A percentile compares a stretch with the other conserved stretches of the same genome.
Evolutionary conservation across 2,797 vertebrate species (phyloP).

Genomic region (Catostomus latipinnis): DNA sequence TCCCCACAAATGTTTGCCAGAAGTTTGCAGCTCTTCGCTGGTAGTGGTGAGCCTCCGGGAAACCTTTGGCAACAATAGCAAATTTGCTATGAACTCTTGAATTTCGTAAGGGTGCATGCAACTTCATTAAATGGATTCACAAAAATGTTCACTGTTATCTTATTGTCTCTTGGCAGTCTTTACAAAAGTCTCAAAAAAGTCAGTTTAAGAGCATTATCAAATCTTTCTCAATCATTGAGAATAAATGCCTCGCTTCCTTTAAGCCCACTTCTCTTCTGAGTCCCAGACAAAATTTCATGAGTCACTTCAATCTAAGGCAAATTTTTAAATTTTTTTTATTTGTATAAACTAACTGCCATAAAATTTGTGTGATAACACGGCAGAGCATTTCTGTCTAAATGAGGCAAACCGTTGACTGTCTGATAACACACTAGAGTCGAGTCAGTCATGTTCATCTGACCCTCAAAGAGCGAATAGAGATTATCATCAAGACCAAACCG

Average conservation of each 20-base stretch:
- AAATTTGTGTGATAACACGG: constrained; percentile 48
- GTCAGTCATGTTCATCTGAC: constrained; percentile 9
- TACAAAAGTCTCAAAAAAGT: constrained; percentile 26
- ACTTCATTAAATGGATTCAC: constrained; percentile 28
- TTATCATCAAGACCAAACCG: neutral
- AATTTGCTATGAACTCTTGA: no score
- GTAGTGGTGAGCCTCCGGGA: no score
- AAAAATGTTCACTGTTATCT: constrained; percentile 4
- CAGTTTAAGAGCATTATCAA: constrained; percentile 34
- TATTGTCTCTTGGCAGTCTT: constrained; percentile 5
- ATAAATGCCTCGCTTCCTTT: constrained; percentile 17
- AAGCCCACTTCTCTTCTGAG: constrained; percentile 47
- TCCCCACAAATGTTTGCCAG: no score
- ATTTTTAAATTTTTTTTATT: constrained; percentile 11
- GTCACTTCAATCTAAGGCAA: constrained; percentile 31
- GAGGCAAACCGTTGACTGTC: constrained; percentile 41
- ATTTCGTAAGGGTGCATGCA: neutral
- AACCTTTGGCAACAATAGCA: no score
- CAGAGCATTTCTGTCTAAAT: constrained; percentile 52
- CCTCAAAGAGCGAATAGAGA: neutral
- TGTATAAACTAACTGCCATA: constrained; percentile 56
- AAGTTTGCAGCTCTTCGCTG: no score
- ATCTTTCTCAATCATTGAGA: constrained; percentile 32
- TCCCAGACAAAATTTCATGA: constrained; percentile 53
- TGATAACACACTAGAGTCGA: constrained; percentile 45